Percentiles rank a stretch among this genome's conserved stretches.
Conservation (phyloP, 2,797 vertebrate genomes). For the Poecile montanus region DNA sequence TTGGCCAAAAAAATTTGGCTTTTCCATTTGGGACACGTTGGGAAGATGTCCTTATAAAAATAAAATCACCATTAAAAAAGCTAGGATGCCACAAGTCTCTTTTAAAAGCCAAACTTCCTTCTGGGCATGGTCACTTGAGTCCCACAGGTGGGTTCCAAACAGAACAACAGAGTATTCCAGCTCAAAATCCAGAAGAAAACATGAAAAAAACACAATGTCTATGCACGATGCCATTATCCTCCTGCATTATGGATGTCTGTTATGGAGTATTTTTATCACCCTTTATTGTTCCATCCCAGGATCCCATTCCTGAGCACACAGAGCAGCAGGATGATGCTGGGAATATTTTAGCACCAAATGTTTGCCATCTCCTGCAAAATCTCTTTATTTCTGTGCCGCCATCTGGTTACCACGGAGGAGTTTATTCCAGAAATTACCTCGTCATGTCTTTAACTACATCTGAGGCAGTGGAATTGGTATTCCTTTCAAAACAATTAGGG, state of each 20-base stretch:
- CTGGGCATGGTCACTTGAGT: neutral
- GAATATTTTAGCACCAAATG: conserved; percentile 30
- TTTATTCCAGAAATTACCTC: neutral
- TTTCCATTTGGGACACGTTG: neutral
- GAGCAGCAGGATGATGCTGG: neutral
- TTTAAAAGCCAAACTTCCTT: neutral
- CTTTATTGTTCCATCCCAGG: neutral
- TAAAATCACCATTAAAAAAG: neutral
- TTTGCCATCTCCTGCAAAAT: conserved; percentile 31
- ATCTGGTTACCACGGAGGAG: neutral
- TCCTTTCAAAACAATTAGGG: neutral
- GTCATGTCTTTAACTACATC: neutral
- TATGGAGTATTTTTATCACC: neutral
- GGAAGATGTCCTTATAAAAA: neutral
- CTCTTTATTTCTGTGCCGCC: neutral
- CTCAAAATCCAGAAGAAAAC: neutral
- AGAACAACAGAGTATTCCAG: neutral
- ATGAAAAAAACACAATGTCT: neutral
- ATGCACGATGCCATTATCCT: too few species aligned
- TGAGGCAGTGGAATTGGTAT: neutral
- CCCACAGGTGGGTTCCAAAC: neutral
- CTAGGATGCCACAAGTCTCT: neutral
- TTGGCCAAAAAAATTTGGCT: neutral
- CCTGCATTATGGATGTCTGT: neutral
- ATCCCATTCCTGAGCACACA: neutral